phyloP scores from a whole-genome alignment of 2,113 vertebrate species.

The Hemicordylus capensis region DNA sequence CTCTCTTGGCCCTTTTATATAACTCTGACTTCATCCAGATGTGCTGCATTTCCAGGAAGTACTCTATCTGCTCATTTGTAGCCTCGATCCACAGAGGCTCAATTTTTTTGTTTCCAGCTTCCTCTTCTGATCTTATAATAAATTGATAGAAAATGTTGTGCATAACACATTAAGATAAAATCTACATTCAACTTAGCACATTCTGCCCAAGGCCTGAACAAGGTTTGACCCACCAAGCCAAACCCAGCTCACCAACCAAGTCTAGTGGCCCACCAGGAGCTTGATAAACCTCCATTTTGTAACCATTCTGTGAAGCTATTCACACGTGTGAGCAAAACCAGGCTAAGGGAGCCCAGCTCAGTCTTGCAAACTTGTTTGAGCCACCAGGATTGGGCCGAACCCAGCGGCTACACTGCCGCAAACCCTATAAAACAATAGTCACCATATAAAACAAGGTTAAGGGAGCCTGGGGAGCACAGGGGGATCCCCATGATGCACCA shows the following conservation, averaged over 20 bases:
- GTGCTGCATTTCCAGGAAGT: background rate
- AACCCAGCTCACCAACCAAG: background rate
- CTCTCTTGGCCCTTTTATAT: background rate
- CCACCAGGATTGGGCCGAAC: no score
- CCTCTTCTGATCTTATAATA: conserved; percentile 21
- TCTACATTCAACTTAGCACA: background rate
- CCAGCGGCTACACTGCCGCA: no score
- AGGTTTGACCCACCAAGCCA: background rate
- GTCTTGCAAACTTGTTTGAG: no score
- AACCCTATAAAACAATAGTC: no score
- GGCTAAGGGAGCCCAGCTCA: no score
- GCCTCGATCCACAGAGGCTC: background rate
- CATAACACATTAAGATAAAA: background rate
- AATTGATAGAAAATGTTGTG: background rate
- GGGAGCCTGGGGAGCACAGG: no score
- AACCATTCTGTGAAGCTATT: no score
- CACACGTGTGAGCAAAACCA: no score
- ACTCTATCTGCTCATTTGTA: background rate
- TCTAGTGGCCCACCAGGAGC: background rate
- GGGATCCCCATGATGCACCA: no score
- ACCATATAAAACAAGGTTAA: no score
- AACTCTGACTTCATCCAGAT: background rate
- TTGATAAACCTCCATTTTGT: background rate
- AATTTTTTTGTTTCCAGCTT: background rate
- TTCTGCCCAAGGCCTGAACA: background rate